Evolutionary conservation across 2,888 invertebrate genomes (phyloP).

Genomic region (Rhagonycha fulva): DNA sequence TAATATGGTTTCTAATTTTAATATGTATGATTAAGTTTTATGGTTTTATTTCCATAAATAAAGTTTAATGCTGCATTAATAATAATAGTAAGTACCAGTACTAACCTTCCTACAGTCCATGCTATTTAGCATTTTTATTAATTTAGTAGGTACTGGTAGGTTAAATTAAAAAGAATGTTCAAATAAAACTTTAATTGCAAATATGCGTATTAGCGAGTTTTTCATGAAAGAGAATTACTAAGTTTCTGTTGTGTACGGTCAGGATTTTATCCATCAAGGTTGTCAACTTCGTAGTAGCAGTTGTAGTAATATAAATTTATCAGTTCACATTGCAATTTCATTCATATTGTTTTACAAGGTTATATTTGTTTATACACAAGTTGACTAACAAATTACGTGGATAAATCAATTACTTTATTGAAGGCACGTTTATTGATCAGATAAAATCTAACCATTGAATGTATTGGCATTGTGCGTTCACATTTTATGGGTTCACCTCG

Average conservation of each 20-base stretch:
- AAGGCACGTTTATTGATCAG: background rate
- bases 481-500: background rate
- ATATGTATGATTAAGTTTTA: background rate
- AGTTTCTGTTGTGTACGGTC: slow-evolving; percentile 17
- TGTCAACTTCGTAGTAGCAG: slow-evolving; percentile 28
- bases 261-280: slow-evolving; percentile 24
- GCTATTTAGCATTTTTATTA: background rate
- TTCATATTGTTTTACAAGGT: slow-evolving; percentile 23
- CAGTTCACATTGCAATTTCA: slow-evolving; percentile 16
- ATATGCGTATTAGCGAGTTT: background rate
- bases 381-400: background rate
- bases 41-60: background rate
- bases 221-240: background rate
- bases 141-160: background rate
- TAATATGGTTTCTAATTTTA: background rate
- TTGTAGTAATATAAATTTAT: slow-evolving; percentile 21
- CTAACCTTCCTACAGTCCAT: background rate
- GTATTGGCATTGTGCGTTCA: background rate
- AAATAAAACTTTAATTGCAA: background rate
- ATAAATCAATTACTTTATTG: background rate
- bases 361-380: slow-evolving; percentile 21
- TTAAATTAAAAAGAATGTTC: background rate
- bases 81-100: background rate
- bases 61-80: background rate
- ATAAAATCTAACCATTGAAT: background rate